Conservation (phyloP, 1,140 invertebrate genomes). For the Ips nitidus region DNA sequence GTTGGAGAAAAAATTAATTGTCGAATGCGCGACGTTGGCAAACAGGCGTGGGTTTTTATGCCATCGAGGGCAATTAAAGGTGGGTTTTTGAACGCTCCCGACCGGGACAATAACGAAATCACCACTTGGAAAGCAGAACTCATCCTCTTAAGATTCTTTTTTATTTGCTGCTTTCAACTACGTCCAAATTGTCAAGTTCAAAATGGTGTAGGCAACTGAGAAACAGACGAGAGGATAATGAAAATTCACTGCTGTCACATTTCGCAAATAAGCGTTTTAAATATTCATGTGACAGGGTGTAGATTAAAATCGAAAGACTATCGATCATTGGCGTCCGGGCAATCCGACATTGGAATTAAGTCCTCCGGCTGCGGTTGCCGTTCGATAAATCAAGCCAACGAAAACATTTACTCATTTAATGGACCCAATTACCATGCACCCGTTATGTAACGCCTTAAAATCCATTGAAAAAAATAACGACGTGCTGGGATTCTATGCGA, state of each 20-base stretch:
- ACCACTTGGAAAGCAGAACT: too few relatives aligned
- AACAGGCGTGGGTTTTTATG: conserved; percentile 26
- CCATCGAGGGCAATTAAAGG: conserved; percentile 17
- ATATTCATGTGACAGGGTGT: conserved; percentile 18
- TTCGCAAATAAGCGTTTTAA: conserved; percentile 25
- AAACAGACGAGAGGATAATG: not conserved
- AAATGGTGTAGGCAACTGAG: too few relatives aligned
- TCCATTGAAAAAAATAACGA: too few relatives aligned
- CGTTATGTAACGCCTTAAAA: conserved; percentile 44
- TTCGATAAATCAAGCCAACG: conserved; percentile 41
- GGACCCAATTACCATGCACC: conserved; percentile 43
- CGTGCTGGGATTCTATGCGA: too few relatives aligned
- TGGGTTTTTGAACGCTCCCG: conserved; percentile 13
- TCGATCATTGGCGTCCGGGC: conserved; percentile 22
- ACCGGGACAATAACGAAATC: too few relatives aligned
- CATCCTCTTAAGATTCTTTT: too few relatives aligned
- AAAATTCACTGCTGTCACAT: conserved; percentile 16
- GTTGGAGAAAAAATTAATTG: conserved; percentile 28
- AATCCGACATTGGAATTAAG: conserved; percentile 25
- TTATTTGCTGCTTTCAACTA: too few relatives aligned
- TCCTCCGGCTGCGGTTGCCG: conserved; percentile 19
- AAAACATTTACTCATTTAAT: conserved; percentile 38
- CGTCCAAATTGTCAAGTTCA: too few relatives aligned
- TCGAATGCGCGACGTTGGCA: conserved; percentile 20
- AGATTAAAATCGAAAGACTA: conserved; percentile 31